Evolutionary conservation across 2,113 vertebrate species (phyloP), one percentile per base, ranked within the genome.

Genomic region (Salvelinus fontinalis): DNA sequence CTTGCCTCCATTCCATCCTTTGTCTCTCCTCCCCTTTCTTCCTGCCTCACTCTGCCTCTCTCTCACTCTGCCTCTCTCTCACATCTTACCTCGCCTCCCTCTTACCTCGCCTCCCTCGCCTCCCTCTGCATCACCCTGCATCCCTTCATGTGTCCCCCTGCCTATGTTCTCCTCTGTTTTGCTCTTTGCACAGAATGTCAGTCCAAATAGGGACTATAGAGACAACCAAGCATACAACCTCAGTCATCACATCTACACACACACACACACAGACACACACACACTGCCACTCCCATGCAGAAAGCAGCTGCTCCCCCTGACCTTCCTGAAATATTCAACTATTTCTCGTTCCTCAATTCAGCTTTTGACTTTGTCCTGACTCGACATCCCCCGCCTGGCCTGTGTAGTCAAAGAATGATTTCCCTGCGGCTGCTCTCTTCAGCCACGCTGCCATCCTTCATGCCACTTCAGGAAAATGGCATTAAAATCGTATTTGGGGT

Each of bases 311-410:
- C 73, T 62, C 48, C 73, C 29, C 1, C 27, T 48, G 9, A 74
- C 75, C 79, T 54, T 44, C 26, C 66, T 78, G 49, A 81, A 83
- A 71, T 73, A 78, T 80, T 79, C 20, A 78, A 49, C 60, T 26
- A 18, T 20, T 70, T 70, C 71, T 34, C 27, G 29, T 68, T 67
- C 44, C 60, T 49, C 72, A 20, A 74, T 64, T 74, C 60, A 74
- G 59, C 59, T 22, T 44, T 60, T 64, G 20, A 74, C 70, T 74
- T 34, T 72, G 22, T 0, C 74, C 74, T 75, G 59, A 77, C 76
- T 85, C 81, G 74, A 81, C 84, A 74, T 27, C 3, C 64, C 64
- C n/a, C 2, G 49, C 49, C 49, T 54, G n/a, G 26, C 22, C 64
- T 29, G 12, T 3, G 64, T 66, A 14, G 64, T 66, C 24, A 29